These are phyloP conservation scores for Thamnophis elegans DNA, from an alignment of 2,797 vertebrate species.

Conservation along the genomic window DNA sequence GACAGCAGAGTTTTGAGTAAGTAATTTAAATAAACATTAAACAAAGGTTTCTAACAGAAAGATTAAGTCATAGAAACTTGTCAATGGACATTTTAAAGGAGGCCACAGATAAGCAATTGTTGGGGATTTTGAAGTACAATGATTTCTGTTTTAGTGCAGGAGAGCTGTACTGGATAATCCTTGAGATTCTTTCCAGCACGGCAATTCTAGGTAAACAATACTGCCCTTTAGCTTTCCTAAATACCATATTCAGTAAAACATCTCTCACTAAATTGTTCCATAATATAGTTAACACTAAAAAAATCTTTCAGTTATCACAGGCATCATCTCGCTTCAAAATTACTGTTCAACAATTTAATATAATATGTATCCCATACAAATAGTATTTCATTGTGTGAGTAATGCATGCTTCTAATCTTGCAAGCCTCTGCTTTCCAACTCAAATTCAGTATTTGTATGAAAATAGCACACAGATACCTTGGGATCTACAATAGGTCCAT, in stretches of 20 bases:
- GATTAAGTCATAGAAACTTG: constrained; percentile 32
- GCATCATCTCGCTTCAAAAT: constrained; percentile 2
- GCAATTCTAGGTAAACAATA: background rate
- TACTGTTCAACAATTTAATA: background rate
- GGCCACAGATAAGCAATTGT: constrained; percentile 13
- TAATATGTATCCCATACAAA: background rate
- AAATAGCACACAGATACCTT: background rate
- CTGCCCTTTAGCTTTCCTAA: constrained; percentile 14
- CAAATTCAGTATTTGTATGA: background rate
- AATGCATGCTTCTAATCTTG: background rate
- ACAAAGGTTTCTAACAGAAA: constrained; percentile 24
- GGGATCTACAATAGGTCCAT: background rate
- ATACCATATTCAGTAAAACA: constrained; percentile 5
- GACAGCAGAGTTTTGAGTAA: background rate
- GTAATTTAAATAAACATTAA: constrained; percentile 14
- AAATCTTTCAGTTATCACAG: constrained; percentile 22
- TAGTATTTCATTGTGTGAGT: background rate
- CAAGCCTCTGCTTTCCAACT: background rate
- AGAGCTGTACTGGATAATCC: constrained; percentile 12
- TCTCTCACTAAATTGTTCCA: constrained; percentile 1
- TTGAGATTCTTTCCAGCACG: constrained; percentile 10
- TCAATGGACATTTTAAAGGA: constrained; percentile 13
- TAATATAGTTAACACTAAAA: background rate
- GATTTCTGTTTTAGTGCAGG: background rate
- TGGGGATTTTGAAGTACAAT: background rate